Percentiles rank a stretch among this genome's conserved stretches.
Evolutionary conservation across 2,797 vertebrate species (phyloP).

Genomic region (Myiotriccus ornatus): DNA sequence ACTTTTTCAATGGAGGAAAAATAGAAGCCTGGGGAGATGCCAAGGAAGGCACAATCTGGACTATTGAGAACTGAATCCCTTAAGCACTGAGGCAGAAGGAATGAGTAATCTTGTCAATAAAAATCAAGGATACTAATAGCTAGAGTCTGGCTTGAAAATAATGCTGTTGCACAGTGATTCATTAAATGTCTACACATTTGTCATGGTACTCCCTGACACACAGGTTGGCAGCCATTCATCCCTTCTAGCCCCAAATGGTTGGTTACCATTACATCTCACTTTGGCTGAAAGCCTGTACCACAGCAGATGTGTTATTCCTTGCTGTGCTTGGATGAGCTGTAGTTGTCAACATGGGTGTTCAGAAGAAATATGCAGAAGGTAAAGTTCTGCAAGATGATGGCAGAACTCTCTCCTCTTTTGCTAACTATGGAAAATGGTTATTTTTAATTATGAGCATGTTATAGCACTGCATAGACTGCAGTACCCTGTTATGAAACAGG

Average conservation of each 20-base stretch:
- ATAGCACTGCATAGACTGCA: background rate
- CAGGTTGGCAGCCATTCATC: background rate
- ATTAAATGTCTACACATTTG: background rate
- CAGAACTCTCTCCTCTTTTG: background rate
- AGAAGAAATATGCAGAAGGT: background rate
- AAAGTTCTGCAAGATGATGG: background rate
- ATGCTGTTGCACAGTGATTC: background rate
- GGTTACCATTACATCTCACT: background rate
- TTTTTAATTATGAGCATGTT: background rate
- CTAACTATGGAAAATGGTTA: rapidly evolving
- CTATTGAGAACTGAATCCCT: background rate
- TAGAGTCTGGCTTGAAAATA: background rate
- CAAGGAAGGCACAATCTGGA: background rate
- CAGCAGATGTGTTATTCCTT: background rate
- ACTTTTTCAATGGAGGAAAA: background rate
- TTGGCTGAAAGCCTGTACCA: background rate
- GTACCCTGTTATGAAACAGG: background rate
- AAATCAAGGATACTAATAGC: background rate
- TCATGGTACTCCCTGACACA: background rate
- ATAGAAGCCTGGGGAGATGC: background rate
- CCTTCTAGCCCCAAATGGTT: background rate
- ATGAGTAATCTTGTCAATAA: conserved; percentile 5
- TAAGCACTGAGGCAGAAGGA: background rate
- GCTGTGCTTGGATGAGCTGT: background rate
- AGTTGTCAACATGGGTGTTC: background rate